phyloP scores from a whole-genome alignment of 37 sponge, comb jelly and placozoan species.

The Aphrocallistes beatrix region DNA sequence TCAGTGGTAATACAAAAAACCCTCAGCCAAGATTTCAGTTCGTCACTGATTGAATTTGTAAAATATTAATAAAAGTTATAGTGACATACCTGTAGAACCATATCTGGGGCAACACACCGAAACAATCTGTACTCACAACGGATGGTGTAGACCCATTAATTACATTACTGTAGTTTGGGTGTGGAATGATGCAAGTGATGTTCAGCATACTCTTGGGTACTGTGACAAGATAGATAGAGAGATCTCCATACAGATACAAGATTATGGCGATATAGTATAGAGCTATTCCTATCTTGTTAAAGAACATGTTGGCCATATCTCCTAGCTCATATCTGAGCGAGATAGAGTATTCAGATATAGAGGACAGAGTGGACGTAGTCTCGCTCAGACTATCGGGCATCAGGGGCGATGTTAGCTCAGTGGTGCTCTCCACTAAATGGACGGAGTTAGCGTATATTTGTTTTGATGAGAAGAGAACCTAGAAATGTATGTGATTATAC shows the following conservation, averaged over 20 bases:
- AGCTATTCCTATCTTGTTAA: constrained; percentile 30
- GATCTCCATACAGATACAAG: constrained; percentile 91
- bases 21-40: too few species aligned
- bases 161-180: neutral
- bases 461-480: too few species aligned
- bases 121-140: neutral
- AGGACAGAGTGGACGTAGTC: neutral
- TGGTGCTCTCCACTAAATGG: too few species aligned
- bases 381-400: neutral
- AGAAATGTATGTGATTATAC: too few species aligned
- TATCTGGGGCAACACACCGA: neutral
- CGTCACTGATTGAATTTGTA: too few species aligned
- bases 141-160: neutral
- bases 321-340: constrained; percentile 33
- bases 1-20: too few species aligned
- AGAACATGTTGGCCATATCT: constrained; percentile 78
- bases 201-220: constrained; percentile 48
- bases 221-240: constrained; percentile 89
- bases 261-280: constrained; percentile 78
- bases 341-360: neutral
- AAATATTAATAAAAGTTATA: too few species aligned
- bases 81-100: neutral
- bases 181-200: neutral
- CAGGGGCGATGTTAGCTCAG: neutral
- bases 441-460: too few species aligned